A percentile compares a stretch with the other conserved stretches of the same genome.
These are phyloP conservation scores for Coenonympha glycerion DNA, from an alignment of 2,888 invertebrate genomes.

Conservation along the genomic window DNA sequence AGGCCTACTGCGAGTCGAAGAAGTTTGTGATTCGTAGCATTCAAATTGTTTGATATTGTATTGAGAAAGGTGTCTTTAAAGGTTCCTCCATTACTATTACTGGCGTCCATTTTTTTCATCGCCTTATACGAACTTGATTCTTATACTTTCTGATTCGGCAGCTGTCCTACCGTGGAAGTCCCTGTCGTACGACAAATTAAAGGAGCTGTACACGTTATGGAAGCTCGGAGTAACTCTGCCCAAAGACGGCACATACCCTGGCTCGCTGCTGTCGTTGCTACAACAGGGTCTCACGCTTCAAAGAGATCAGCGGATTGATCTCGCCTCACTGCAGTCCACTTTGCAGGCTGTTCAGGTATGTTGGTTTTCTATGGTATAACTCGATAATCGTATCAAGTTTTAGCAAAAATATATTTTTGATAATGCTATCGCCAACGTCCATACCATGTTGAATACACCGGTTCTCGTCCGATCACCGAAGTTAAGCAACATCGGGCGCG, in stretches of 20 bases:
- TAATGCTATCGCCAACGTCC: conserved; percentile 43
- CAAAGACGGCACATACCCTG: conserved; percentile 61
- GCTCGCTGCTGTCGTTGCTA: conserved; percentile 50
- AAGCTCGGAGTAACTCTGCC: conserved; percentile 49
- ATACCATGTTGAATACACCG: conserved; percentile 67
- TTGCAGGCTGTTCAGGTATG: conserved; percentile 54
- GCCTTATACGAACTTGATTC: background rate
- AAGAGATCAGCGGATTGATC: conserved; percentile 42
- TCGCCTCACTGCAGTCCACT: conserved; percentile 44
- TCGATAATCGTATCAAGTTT: no score
- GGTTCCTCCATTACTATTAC: no score
- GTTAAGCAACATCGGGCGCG: conserved; percentile 48
- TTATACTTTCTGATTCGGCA: conserved; percentile 29
- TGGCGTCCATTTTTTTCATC: background rate
- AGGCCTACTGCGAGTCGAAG: no score
- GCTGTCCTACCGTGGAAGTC: conserved; percentile 60
- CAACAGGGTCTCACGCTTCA: conserved; percentile 49
- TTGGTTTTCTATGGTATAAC: background rate
- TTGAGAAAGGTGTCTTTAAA: no score
- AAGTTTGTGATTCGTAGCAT: no score
- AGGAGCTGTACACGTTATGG: conserved; percentile 56
- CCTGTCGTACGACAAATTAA: conserved; percentile 51
- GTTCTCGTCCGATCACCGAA: conserved; percentile 72
- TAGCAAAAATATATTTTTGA: background rate
- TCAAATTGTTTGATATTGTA: no score